phyloP scores from a whole-genome alignment of 2,888 invertebrate genomes.

The Psylliodes chrysocephalus region DNA sequence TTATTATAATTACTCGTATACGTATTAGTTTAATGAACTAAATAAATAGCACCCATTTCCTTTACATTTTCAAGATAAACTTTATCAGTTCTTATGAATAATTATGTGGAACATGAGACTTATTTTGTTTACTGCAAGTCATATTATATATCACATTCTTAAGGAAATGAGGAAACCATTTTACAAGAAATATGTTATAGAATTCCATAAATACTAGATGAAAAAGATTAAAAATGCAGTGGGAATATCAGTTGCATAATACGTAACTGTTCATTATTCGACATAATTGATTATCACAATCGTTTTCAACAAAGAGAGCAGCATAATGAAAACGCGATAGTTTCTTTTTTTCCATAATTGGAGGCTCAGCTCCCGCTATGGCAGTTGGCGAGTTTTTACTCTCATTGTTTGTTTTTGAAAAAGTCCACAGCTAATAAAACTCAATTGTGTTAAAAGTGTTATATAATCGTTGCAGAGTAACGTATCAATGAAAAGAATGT shows the following conservation, averaged over 20 bases:
- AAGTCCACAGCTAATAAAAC: neutral
- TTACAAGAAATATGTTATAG: constrained; percentile 3
- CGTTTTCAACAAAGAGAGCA: constrained; percentile 8
- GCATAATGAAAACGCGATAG: constrained; percentile 8
- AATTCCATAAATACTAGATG: neutral
- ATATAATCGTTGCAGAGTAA: neutral
- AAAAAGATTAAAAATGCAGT: constrained; percentile 20
- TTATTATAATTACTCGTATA: no score
- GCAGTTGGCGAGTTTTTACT: neutral
- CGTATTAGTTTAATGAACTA: no score
- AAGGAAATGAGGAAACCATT: constrained; percentile 1
- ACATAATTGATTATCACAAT: constrained; percentile 19
- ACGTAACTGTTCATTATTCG: constrained; percentile 10
- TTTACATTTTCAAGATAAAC: no score
- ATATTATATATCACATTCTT: neutral
- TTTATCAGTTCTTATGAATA: no score
- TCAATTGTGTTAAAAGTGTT: constrained; percentile 2
- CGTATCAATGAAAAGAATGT: neutral
- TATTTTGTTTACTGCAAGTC: no score
- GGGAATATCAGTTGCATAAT: constrained; percentile 14
- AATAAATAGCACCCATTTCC: no score
- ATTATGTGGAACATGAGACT: no score
- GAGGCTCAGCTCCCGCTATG: neutral
- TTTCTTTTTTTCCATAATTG: constrained; percentile 17
- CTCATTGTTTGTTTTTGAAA: constrained; percentile 4